Base-by-base conservation (phyloP, 2,888 invertebrate species). In the Adineta ricciae region DNA sequence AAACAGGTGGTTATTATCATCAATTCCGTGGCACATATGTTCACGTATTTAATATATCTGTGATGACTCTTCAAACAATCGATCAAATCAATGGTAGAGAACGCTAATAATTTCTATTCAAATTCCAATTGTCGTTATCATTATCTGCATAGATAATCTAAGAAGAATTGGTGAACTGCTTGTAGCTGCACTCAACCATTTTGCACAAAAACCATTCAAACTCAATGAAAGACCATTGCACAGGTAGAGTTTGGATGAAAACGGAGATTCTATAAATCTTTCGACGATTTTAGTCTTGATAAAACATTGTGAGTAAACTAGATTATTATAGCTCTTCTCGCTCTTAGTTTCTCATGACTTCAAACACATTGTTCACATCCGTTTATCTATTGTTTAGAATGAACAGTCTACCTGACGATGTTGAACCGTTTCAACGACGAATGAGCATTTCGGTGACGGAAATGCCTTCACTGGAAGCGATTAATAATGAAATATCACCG, bases 1-100 rank as follows among this genome's bases (percentile, higher is more conserved):
- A 78, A 41, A 41, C 78, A n/a, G 11, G 41, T 78, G 41, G 78
- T 78, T 78, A 78, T 78, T 78, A 78, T 78, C 78, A 78, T 41
- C 38, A 38, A 41, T 78, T 78, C 41, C 78, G 78, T 78, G 38
- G 78, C 24, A 78, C 78, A 41, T 24, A 78, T 41, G 38, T 78
- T 41, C 78, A 78, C 38, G 41, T 78, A 24, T 78, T 78, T 41
- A 78, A 78, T 78, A 32, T 41, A 78, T 11, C 78, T 24, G 41
- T 78, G 1, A 24, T 78, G n/a, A 9, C 21, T 78, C 38, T 78
- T 9, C 38, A 78, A 41, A 32, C 36, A 38, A 21, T n/a, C 14
- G 38, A 78, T 41, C 38, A 78, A 21, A 78, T 78, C 4, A 78
- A 78, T 78, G 78, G 78, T 78, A 41, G 38, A 21, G 16, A 36